These are phyloP conservation scores for honey bee (Apis mellifera) DNA, from an alignment of 1,140 invertebrate genomes.

Conservation along the genomic window DNA sequence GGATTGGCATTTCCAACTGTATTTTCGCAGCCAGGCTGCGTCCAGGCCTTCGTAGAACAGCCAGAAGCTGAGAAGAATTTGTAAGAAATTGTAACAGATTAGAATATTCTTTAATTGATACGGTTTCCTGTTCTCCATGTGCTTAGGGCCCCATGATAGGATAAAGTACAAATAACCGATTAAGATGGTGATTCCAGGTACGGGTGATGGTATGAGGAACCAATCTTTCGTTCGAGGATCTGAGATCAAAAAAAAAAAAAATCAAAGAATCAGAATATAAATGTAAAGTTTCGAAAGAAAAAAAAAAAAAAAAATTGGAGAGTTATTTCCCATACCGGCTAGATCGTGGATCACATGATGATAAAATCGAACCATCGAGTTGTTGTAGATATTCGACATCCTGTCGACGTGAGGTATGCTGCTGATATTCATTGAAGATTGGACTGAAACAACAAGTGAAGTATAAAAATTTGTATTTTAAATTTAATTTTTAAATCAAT, in stretches of 20 bases:
- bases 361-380: conserved; percentile 82
- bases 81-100: conserved; percentile 91
- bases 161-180: conserved; percentile 88
- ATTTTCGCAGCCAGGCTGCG: conserved; percentile 84
- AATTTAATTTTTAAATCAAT: no score
- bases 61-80: conserved; percentile 89
- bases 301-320: no score
- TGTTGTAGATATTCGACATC: conserved; percentile 81
- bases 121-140: conserved; percentile 91
- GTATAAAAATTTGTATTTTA: background rate
- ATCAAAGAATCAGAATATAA: background rate
- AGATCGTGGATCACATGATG: conserved; percentile 82
- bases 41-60: conserved; percentile 88
- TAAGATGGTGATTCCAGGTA: conserved; percentile 87
- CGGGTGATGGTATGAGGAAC: conserved; percentile 90
- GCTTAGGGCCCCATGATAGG: conserved; percentile 87
- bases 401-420: conserved; percentile 60
- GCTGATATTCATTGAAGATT: conserved; percentile 71
- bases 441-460: conserved; percentile 71
- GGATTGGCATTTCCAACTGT: conserved; percentile 92
- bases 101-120: conserved; percentile 89
- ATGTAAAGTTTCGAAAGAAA: background rate
- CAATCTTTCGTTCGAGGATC: conserved; percentile 92
- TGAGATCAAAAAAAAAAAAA: conserved; percentile 71
- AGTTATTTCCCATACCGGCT: conserved; percentile 79